Percentiles rank a stretch among this genome's conserved stretches.
Conservation (phyloP, 2,797 vertebrate species). For the Clarias fuscus region DNA sequence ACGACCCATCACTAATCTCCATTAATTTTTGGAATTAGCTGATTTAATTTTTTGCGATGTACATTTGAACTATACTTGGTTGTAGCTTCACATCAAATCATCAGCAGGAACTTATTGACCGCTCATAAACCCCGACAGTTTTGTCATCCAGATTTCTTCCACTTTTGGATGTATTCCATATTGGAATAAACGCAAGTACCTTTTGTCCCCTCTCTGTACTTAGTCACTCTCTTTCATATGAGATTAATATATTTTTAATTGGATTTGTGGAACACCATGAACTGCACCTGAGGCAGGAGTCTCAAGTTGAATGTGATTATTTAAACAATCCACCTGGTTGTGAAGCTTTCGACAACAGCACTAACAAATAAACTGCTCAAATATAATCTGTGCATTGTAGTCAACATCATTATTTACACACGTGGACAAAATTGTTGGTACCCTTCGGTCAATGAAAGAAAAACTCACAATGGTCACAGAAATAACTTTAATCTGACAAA, state of each 20-base stretch:
- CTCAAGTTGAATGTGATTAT: neutral
- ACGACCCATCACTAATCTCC: no score
- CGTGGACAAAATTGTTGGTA: no score
- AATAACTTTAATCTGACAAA: no score
- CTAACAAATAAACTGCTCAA: neutral
- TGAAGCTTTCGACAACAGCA: constrained; percentile 24
- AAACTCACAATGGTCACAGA: no score
- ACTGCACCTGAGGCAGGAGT: constrained; percentile 12
- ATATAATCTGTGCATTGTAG: neutral
- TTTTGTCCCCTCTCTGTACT: neutral
- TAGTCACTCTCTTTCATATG: constrained; percentile 13
- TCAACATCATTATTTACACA: neutral
- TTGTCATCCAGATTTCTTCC: neutral
- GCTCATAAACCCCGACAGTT: no score
- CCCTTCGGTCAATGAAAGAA: no score
- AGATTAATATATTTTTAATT: constrained; percentile 30
- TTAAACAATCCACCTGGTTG: constrained; percentile 27
- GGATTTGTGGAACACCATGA: constrained; percentile 36
- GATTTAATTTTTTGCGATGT: no score
- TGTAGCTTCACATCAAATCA: no score
- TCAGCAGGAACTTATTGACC: no score
- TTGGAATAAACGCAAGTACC: neutral
- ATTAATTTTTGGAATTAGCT: no score
- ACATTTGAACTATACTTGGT: no score
- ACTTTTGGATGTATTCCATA: neutral